A percentile compares a stretch with the other conserved stretches of the same genome.
phyloP scores from a whole-genome alignment of 2,797 vertebrate species.

The Sebastes steindachneri region DNA sequence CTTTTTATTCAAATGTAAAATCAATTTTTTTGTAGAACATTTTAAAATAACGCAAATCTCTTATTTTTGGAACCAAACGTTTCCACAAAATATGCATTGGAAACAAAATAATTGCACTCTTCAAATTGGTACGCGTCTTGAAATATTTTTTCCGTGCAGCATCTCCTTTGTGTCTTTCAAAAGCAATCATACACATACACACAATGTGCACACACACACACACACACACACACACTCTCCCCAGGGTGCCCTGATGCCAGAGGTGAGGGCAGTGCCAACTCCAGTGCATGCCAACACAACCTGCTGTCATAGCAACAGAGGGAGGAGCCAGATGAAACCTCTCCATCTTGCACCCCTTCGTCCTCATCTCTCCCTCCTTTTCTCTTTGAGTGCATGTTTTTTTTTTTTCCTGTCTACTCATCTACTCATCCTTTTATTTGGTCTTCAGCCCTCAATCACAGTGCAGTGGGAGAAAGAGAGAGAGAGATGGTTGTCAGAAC shows the following conservation, averaged over 20 bases:
- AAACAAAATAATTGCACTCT: background rate
- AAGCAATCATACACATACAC: background rate
- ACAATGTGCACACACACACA: background rate
- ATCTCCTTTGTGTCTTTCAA: constrained; percentile 1
- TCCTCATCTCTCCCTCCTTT: constrained; percentile 6
- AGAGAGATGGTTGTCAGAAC: background rate
- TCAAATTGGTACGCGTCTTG: background rate
- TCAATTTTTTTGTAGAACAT: background rate
- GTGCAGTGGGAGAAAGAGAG: background rate
- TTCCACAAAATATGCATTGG: background rate
- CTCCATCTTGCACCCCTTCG: constrained; percentile 40
- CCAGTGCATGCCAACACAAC: constrained; percentile 82
- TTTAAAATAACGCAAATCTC: background rate
- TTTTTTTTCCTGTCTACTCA: background rate
- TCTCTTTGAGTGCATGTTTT: background rate
- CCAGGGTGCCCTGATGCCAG: constrained; percentile 77
- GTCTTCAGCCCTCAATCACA: background rate
- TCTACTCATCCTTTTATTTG: constrained; percentile 2
- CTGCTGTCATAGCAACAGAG: constrained; percentile 85
- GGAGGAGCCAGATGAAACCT: constrained; percentile 74
- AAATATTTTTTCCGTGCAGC: background rate
- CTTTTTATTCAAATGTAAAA: background rate
- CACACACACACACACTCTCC: constrained; percentile 48
- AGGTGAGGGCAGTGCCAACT: constrained; percentile 82
- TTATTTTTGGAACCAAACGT: background rate